These are phyloP conservation scores for Ischnura elegans DNA, from an alignment of 2,888 invertebrate species.

Conservation along the genomic window DNA sequence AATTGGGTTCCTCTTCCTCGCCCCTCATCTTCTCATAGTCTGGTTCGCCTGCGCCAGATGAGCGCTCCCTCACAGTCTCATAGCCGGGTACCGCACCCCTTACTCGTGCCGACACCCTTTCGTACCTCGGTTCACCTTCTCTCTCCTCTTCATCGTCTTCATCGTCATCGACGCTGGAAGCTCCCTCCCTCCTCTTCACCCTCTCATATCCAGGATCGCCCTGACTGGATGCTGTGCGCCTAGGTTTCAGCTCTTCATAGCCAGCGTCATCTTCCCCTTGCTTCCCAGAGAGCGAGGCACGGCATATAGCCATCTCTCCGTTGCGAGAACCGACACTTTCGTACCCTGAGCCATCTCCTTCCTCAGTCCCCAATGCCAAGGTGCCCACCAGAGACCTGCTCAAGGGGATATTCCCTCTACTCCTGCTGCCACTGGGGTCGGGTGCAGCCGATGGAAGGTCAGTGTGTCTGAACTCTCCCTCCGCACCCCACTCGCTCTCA, in stretches of 20 bases:
- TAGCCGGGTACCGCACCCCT: slow-evolving; percentile 48
- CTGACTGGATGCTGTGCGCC: background rate
- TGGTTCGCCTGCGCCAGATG: background rate
- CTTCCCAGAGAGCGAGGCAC: slow-evolving; percentile 8
- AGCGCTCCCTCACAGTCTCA: slow-evolving; percentile 38
- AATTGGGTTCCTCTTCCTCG: slow-evolving; percentile 82
- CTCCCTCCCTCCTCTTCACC: slow-evolving; percentile 28
- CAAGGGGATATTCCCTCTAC: background rate
- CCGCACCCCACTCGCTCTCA: slow-evolving; percentile 27
- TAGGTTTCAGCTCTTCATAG: slow-evolving; percentile 46
- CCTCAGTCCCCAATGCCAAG: background rate
- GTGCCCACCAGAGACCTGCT: background rate
- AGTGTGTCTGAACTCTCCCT: slow-evolving; percentile 28
- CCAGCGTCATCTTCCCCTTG: slow-evolving; percentile 33
- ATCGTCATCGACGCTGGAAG: background rate
- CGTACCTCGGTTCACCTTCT: slow-evolving; percentile 61
- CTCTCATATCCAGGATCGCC: slow-evolving; percentile 50
- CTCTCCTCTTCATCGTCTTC: slow-evolving; percentile 57
- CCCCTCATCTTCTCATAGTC: slow-evolving; percentile 51
- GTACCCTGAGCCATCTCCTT: slow-evolving; percentile 59
- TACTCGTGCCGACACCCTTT: slow-evolving; percentile 44
- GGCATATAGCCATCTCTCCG: slow-evolving; percentile 12
- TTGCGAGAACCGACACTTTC: slow-evolving; percentile 45
- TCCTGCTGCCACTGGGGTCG: background rate
- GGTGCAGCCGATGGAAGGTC: background rate